A percentile compares a stretch with the other conserved stretches of the same genome.
These are phyloP conservation scores for Portevinia maculata DNA, from an alignment of 2,888 invertebrate species.

Conservation along the genomic window DNA sequence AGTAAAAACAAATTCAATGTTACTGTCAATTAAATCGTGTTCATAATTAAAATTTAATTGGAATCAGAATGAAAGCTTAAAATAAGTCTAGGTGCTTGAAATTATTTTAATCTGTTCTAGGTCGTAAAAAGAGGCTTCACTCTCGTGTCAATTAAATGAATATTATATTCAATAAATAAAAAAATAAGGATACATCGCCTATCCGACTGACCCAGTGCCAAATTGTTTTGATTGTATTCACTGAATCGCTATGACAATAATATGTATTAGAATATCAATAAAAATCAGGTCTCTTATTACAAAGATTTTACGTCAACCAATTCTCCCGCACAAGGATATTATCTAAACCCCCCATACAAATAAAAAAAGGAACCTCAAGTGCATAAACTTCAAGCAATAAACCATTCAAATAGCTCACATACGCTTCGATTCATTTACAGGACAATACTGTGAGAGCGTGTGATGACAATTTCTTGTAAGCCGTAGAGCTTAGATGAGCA, in stretches of 20 bases:
- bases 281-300: slow-evolving; percentile 13
- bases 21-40: slow-evolving; percentile 53
- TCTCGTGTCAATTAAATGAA: slow-evolving; percentile 22
- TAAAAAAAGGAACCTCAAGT: slow-evolving; percentile 33
- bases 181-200: not conserved
- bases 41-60: slow-evolving; percentile 60
- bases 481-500: slow-evolving; percentile 28
- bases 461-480: slow-evolving; percentile 2
- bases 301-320: not conserved
- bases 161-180: slow-evolving; percentile 15
- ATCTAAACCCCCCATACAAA: not conserved
- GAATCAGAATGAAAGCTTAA: slow-evolving; percentile 22
- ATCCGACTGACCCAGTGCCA: slow-evolving; percentile 5
- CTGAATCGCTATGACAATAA: slow-evolving; percentile 7
- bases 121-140: not conserved
- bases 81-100: slow-evolving; percentile 23
- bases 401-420: slow-evolving; percentile 27
- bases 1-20: slow-evolving; percentile 23
- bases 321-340: not conserved
- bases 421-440: slow-evolving; percentile 7
- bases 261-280: slow-evolving; percentile 54
- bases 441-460: slow-evolving; percentile 12
- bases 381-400: slow-evolving; percentile 56
- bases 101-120: slow-evolving; percentile 49
- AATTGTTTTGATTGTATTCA: not conserved